Evolutionary conservation across 1,140 invertebrate genomes (phyloP), one percentile per base, ranked within the genome.

Genomic region (Heliconius nattereri): DNA sequence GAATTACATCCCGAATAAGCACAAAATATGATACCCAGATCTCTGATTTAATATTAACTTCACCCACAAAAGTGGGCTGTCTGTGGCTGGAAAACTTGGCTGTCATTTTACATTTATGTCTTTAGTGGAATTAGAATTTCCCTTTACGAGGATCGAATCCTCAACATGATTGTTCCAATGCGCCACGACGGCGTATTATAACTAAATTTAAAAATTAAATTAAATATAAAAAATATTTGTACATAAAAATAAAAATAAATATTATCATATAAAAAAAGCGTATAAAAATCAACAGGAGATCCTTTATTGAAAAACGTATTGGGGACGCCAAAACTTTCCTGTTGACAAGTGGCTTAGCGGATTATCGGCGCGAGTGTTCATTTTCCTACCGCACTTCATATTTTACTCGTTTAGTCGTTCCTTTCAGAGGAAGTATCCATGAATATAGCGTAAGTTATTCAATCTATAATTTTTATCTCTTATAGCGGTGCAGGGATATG

Each of bases 311-410:
- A 57, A 57, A 57, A 57, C 73, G 73, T 74, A 74, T 52, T 35
- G 16, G 73, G 49, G 35, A 75, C 29, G 49, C 54, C 73, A 19
- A 45, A 45, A 76, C 75, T 40, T 70, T 35, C 19, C 75, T 19
- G 74, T 75, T 75, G 54, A 66, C 32, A 70, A 60, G 57, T 70
- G 75, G 75, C 37, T 76, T 76, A 70, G n/a, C 37, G 75, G 75
- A 76, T 76, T 40, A 76, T 76, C 57, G 75, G 7, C 57, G 57
- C 57, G n/a, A 70, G 54, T 70, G 54, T 70, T 70, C 75, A 57
- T 37, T 76, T 75, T 76, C 75, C 26, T 40, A 71, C 23, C 40
- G 26, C 66, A 76, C 40, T 49, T 23, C 29, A 71, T 76, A 70
- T 76, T 70, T 76, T 45, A 26, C 26, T 66, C 60, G 11, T 66